phyloP scores from a whole-genome alignment of 2,888 invertebrate species.

The Macrosiphum euphorbiae region DNA sequence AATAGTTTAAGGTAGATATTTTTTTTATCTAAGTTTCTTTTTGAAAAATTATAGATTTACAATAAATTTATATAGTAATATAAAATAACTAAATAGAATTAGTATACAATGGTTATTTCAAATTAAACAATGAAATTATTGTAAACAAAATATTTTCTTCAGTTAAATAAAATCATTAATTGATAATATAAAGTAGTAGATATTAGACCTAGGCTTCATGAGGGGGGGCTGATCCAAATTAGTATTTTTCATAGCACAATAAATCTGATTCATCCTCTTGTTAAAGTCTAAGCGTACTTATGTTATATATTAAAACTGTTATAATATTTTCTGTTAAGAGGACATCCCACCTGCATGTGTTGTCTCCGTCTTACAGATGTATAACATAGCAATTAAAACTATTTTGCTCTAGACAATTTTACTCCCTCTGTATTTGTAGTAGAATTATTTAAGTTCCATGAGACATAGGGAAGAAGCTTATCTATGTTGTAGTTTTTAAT shows the following conservation, averaged over 20 bases:
- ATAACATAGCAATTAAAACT: no score
- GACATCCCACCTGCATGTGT: no score
- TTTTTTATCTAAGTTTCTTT: neutral
- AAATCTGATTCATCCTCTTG: neutral
- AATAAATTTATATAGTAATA: neutral
- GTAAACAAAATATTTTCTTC: neutral
- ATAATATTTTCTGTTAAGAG: neutral
- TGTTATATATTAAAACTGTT: no score
- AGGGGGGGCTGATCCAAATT: neutral
- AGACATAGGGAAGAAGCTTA: no score
- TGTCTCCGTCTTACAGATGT: no score
- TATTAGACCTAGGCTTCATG: neutral
- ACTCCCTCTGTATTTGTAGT: no score
- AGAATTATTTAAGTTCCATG: no score
- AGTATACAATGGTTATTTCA: neutral
- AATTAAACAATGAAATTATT: neutral
- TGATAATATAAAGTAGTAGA: no score
- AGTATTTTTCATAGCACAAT: neutral
- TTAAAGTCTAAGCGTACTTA: neutral
- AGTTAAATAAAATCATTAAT: neutral
- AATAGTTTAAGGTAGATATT: neutral
- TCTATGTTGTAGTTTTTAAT: no score
- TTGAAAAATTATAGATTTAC: neutral
- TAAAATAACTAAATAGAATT: neutral
- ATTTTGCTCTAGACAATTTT: no score